These are phyloP conservation scores for Cephus runcator DNA, from an alignment of 2,888 invertebrate species.

Conservation along the genomic window DNA sequence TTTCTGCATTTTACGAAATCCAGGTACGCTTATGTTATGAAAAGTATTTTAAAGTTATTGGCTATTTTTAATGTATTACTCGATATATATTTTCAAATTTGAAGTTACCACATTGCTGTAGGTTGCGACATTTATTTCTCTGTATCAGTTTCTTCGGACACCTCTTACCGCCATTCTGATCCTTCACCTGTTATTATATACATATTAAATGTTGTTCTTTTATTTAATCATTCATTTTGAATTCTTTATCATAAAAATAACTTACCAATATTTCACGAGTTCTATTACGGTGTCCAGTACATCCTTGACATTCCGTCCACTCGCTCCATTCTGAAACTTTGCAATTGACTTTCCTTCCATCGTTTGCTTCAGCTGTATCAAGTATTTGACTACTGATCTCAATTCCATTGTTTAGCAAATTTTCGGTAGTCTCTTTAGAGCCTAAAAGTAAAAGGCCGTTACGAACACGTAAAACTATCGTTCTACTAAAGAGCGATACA, in stretches of 20 bases:
- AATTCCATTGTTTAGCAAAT: slow-evolving; percentile 38
- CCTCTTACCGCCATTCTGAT: slow-evolving; percentile 72
- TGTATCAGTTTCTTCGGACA: slow-evolving; percentile 71
- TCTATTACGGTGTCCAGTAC: slow-evolving; percentile 70
- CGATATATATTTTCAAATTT: neutral
- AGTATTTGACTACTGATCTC: slow-evolving; percentile 51
- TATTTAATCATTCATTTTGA: neutral
- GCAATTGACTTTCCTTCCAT: slow-evolving; percentile 70
- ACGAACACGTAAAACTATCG: neutral
- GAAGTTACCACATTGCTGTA: slow-evolving; percentile 27
- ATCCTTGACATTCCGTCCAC: slow-evolving; percentile 86
- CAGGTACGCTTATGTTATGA: neutral
- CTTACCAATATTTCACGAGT: slow-evolving; percentile 53
- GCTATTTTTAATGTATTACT: neutral
- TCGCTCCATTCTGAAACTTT: slow-evolving; percentile 82
- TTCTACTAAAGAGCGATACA: neutral
- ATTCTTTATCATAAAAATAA: slow-evolving; percentile 1
- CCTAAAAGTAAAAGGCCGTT: neutral
- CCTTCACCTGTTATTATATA: slow-evolving; percentile 61
- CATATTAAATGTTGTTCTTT: slow-evolving; percentile 20
- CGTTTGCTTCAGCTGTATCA: slow-evolving; percentile 32
- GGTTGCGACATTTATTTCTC: slow-evolving; percentile 54
- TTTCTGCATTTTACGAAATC: slow-evolving; percentile 22
- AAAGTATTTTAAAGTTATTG: neutral
- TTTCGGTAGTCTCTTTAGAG: neutral